Percentiles rank a stretch among this genome's conserved stretches.
phyloP scores from a whole-genome alignment of 2,888 invertebrate genomes.

The Platerodrilus igneus region DNA sequence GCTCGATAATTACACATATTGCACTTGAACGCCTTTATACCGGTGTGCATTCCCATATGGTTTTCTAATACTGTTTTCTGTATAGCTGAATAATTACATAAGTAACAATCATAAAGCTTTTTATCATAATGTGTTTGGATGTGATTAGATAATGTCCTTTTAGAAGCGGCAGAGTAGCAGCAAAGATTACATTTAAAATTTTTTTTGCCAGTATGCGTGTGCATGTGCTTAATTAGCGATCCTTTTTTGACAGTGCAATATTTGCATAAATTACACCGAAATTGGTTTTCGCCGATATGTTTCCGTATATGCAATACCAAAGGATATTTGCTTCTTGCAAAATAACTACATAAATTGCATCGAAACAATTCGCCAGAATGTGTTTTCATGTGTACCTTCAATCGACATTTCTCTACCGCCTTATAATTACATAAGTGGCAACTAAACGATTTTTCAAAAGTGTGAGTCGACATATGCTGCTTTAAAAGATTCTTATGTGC shows the following conservation, averaged over 20 bases:
- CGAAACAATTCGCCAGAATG: too few relatives aligned
- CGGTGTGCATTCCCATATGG: constrained; percentile 7
- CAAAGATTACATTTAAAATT: constrained; percentile 9
- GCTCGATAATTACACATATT: constrained; percentile 6
- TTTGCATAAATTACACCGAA: neutral
- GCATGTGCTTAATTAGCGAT: constrained; percentile 2
- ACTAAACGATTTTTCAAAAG: too few relatives aligned
- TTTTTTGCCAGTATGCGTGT: neutral
- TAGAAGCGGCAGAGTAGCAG: neutral
- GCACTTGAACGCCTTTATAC: constrained; percentile 7
- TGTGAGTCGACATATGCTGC: too few relatives aligned
- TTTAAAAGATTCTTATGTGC: too few relatives aligned
- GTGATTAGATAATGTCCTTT: constrained; percentile 4
- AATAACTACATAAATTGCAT: too few relatives aligned
- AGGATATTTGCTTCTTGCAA: too few relatives aligned
- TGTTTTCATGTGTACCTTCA: too few relatives aligned
- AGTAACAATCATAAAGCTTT: neutral
- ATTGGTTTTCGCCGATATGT: constrained; percentile 1
- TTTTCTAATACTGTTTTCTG: neutral
- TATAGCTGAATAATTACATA: constrained; percentile 2
- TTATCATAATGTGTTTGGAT: constrained; percentile 3
- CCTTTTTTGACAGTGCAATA: constrained; percentile 3
- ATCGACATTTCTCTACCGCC: too few relatives aligned
- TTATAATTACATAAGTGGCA: too few relatives aligned
- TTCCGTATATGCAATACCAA: constrained; percentile 1